Evolutionary conservation across 2,797 vertebrate species (phyloP).

Genomic region (Cetoscarus ocellatus): DNA sequence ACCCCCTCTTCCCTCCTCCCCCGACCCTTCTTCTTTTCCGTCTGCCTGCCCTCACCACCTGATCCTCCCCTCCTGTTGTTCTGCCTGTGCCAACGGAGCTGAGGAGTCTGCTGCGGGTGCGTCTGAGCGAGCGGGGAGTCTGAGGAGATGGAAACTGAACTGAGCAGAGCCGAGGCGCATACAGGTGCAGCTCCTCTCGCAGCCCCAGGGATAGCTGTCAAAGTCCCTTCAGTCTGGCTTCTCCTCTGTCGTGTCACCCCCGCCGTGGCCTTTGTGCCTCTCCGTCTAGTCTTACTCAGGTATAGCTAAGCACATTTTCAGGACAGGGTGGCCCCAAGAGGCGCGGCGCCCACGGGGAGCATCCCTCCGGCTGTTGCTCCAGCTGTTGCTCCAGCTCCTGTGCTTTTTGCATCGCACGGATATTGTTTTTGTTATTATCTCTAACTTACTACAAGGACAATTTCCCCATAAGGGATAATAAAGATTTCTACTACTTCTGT

Average conservation of each 20-base stretch:
- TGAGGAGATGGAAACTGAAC: constrained; percentile 56
- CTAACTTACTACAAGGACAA: constrained; percentile 65
- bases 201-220: constrained; percentile 68
- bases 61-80: constrained; percentile 70
- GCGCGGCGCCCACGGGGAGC: constrained; percentile 26
- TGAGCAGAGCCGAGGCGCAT: constrained; percentile 56
- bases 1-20: constrained; percentile 21
- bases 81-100: constrained; percentile 44
- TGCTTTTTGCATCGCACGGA: constrained; percentile 44
- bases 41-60: constrained; percentile 71
- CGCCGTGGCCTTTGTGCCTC: constrained; percentile 44
- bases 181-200: constrained; percentile 70
- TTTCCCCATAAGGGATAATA: constrained; percentile 70
- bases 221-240: constrained; percentile 45
- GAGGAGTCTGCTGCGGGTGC: constrained; percentile 39
- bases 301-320: constrained; percentile 35
- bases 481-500: constrained; percentile 64
- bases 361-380: constrained; percentile 60
- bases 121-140: constrained; percentile 33
- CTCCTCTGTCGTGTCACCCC: constrained; percentile 41
- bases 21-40: constrained; percentile 35
- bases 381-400: constrained; percentile 65
- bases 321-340: constrained; percentile 51
- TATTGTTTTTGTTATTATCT: constrained; percentile 69
- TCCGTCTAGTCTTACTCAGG: constrained; percentile 42